Evolutionary conservation across 2,797 vertebrate genomes (phyloP).

Genomic region (Morelia viridis): DNA sequence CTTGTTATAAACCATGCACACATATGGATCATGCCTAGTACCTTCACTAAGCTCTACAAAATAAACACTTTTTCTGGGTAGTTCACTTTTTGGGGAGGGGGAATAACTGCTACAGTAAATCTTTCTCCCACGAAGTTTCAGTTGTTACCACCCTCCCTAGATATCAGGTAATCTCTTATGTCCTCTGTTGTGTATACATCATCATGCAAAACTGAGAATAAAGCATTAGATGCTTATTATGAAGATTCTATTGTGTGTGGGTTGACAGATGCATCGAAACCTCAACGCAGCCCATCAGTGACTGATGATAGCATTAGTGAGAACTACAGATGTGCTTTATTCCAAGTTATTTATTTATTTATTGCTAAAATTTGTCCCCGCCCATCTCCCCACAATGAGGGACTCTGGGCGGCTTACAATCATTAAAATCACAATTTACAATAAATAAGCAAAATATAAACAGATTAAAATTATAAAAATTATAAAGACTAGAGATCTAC

Average conservation of each 20-base stretch:
- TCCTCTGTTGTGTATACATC: neutral
- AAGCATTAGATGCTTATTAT: neutral
- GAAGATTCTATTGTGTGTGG: neutral
- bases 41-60: too few species aligned
- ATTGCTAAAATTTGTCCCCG: too few species aligned
- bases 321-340: neutral
- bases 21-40: neutral
- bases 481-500: too few species aligned
- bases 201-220: neutral
- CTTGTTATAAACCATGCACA: neutral
- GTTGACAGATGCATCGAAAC: neutral
- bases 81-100: neutral
- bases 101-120: neutral
- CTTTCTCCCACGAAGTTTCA: neutral
- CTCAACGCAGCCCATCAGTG: neutral
- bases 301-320: neutral
- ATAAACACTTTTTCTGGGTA: neutral
- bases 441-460: too few species aligned
- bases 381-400: too few species aligned
- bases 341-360: neutral
- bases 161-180: neutral
- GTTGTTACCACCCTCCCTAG: neutral
- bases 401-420: too few species aligned
- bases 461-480: too few species aligned
- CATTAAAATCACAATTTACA: too few species aligned